These are phyloP conservation scores for Calcarius lapponicus DNA, from an alignment of 2,797 vertebrate species.

Conservation along the genomic window DNA sequence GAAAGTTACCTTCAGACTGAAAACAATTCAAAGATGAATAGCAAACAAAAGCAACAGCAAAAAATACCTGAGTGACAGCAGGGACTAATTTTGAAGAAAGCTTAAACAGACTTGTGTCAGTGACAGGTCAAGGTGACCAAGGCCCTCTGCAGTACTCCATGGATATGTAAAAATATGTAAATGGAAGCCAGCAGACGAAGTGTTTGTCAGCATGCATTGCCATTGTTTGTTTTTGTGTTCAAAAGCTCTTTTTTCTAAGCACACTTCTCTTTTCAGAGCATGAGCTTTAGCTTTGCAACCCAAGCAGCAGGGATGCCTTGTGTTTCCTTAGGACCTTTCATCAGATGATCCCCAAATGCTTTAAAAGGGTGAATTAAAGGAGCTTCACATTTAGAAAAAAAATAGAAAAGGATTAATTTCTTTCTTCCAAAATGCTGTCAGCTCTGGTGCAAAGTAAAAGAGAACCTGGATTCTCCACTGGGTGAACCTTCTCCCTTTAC, in stretches of 20 bases:
- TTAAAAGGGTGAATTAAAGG: background rate
- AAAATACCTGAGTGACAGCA: background rate
- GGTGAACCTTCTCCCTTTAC: background rate
- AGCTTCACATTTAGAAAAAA: background rate
- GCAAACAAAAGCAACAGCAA: background rate
- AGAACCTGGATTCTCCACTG: background rate
- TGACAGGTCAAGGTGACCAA: conserved; percentile 4
- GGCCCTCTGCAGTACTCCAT: background rate
- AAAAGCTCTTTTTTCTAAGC: conserved; percentile 20
- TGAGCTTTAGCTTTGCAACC: conserved; percentile 3
- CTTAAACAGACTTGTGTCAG: background rate
- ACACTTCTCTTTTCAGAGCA: background rate
- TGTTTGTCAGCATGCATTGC: background rate
- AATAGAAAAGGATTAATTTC: background rate
- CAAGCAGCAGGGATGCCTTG: background rate
- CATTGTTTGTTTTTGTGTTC: background rate
- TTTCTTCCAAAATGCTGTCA: background rate
- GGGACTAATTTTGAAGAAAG: background rate
- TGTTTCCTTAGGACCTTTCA: background rate
- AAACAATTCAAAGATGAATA: background rate
- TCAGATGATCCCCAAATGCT: background rate
- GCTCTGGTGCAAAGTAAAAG: background rate
- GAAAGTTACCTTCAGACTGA: background rate
- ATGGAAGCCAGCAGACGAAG: background rate
- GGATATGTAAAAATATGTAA: background rate